Evolutionary conservation across 2,797 vertebrate genomes (phyloP).

Genomic region (Phrynocephalus vlangalii): DNA sequence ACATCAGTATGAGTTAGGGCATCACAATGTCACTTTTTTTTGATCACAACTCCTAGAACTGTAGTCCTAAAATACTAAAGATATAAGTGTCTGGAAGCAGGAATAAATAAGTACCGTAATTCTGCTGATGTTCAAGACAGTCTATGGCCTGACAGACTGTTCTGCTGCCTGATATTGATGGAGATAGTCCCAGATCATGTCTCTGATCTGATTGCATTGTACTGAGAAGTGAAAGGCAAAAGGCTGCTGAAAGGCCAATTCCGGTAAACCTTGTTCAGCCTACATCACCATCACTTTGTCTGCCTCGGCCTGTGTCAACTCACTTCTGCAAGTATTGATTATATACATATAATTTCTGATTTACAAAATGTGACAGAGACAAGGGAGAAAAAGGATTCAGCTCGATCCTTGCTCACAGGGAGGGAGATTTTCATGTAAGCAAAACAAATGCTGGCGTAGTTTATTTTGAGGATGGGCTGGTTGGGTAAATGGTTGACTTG

Average conservation of each 20-base stretch:
- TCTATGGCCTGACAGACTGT: not conserved
- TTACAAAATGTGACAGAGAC: conserved; percentile 11
- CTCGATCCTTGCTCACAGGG: not conserved
- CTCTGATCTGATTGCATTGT: not conserved
- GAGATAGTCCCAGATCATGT: not conserved
- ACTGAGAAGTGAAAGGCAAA: conserved; percentile 5
- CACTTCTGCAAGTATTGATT: conserved; percentile 12
- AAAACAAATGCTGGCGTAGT: not conserved
- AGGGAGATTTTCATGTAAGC: not conserved
- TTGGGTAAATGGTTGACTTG: not conserved
- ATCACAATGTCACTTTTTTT: too few species aligned
- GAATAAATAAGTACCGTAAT: not conserved
- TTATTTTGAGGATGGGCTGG: not conserved
- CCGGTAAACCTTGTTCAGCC: not conserved
- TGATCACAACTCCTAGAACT: not conserved
- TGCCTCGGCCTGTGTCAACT: conserved; percentile 1
- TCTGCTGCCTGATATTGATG: not conserved
- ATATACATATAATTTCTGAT: not conserved
- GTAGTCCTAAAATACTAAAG: not conserved
- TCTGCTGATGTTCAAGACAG: not conserved
- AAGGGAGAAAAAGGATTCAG: not conserved
- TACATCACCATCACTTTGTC: conserved; percentile 6
- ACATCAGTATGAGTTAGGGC: too few species aligned
- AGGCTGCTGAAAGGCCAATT: conserved; percentile 5
- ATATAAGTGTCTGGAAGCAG: not conserved